A percentile compares a stretch with the other conserved stretches of the same genome.
These are phyloP conservation scores for Drosophila limbata DNA, from an alignment of 2,888 invertebrate species.

Conservation along the genomic window DNA sequence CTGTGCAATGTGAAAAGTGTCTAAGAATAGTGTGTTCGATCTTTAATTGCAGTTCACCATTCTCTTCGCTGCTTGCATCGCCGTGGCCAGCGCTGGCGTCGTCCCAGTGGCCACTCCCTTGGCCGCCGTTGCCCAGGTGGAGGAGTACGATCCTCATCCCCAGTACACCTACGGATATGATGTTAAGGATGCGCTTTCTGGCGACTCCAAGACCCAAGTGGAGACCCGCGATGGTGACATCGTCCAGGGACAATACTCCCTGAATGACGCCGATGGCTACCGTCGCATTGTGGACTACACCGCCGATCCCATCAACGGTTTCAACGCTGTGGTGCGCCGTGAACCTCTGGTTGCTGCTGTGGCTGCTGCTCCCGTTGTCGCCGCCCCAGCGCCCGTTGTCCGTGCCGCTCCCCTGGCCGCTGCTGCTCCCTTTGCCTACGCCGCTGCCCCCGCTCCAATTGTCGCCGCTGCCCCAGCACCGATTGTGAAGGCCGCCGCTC, in stretches of 20 bases:
- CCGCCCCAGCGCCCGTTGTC: slow-evolving; percentile 67
- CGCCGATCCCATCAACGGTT: slow-evolving; percentile 85
- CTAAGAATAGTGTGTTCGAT: slow-evolving; percentile 10
- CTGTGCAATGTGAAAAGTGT: slow-evolving; percentile 32
- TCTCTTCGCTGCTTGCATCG: slow-evolving; percentile 81
- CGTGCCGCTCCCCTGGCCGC: slow-evolving; percentile 61
- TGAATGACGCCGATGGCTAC: slow-evolving; percentile 85
- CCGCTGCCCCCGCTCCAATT: slow-evolving; percentile 65
- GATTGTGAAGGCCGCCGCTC: slow-evolving; percentile 62
- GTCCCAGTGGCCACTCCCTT: slow-evolving; percentile 77
- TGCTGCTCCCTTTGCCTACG: slow-evolving; percentile 59
- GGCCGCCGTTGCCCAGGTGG: slow-evolving; percentile 79
- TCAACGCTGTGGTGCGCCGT: slow-evolving; percentile 85
- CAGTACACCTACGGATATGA: slow-evolving; percentile 85
- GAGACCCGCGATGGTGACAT: slow-evolving; percentile 85
- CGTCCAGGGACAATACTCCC: slow-evolving; percentile 85
- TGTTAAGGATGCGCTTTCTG: slow-evolving; percentile 84
- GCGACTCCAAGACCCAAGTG: slow-evolving; percentile 85
- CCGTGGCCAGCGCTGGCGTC: slow-evolving; percentile 81
- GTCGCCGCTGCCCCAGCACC: slow-evolving; percentile 52
- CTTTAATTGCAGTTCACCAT: slow-evolving; percentile 76
- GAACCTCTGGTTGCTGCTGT: slow-evolving; percentile 82
- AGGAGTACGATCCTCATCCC: slow-evolving; percentile 85
- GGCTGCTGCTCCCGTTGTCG: slow-evolving; percentile 66
- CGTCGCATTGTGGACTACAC: slow-evolving; percentile 85